Conservation (phyloP, 2,113 vertebrate species). For the Tyto alba region DNA sequence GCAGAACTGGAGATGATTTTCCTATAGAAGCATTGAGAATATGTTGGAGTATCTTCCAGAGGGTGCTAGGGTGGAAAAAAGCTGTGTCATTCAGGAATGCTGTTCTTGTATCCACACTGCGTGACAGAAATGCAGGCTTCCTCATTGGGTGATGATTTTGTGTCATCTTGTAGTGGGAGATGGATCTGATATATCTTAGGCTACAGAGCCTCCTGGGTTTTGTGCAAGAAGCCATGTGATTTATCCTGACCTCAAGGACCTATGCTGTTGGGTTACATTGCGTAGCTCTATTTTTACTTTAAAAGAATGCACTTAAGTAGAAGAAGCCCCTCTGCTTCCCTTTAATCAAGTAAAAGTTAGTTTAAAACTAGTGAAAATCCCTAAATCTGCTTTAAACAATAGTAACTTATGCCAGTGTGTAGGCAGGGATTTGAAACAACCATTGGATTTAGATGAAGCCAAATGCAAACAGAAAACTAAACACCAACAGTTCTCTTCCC, state of each 20-base stretch:
- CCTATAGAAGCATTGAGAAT: not conserved
- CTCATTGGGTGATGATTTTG: not conserved
- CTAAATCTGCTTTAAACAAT: conserved; percentile 60
- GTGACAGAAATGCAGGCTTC: not conserved
- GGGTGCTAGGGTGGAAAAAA: conserved; percentile 4
- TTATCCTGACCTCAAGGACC: conserved; percentile 13
- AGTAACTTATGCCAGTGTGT: conserved; percentile 18
- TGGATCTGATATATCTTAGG: not conserved
- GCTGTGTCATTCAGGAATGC: not conserved
- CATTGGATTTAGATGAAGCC: conserved; percentile 13
- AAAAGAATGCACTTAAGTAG: not conserved
- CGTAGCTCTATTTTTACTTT: conserved; percentile 40
- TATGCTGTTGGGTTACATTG: not conserved
- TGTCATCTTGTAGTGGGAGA: not conserved
- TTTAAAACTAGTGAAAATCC: conserved; percentile 48
- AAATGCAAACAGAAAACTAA: not conserved
- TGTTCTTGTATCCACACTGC: not conserved
- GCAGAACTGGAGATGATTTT: not conserved
- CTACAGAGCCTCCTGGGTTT: not conserved
- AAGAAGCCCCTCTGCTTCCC: not conserved
- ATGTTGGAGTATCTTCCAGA: not conserved
- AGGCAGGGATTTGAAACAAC: conserved; percentile 52
- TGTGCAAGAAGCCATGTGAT: not conserved
- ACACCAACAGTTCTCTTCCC: not conserved
- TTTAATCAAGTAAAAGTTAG: conserved; percentile 40